A percentile compares a stretch with the other conserved stretches of the same genome.
These are phyloP conservation scores for Rhysida immarginata DNA, from an alignment of 1,140 invertebrate genomes.

Conservation along the genomic window DNA sequence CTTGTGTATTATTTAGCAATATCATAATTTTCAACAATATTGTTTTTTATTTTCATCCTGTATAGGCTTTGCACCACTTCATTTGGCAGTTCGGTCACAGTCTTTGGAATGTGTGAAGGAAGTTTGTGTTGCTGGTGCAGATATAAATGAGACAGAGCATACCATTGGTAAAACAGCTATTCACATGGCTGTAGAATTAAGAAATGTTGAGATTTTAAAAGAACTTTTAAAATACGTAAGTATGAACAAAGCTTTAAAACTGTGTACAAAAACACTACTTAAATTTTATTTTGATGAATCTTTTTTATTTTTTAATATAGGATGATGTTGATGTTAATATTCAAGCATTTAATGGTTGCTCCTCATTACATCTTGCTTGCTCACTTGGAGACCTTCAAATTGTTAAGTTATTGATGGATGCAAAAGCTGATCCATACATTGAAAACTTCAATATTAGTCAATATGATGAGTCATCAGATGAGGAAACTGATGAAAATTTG, in stretches of 20 bases:
- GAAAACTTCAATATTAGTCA: neutral
- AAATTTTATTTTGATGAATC: too few species aligned
- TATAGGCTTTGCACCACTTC: neutral
- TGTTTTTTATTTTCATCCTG: too few species aligned
- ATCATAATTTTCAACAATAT: neutral
- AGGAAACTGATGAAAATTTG: too few species aligned
- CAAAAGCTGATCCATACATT: neutral
- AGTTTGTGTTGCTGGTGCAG: neutral
- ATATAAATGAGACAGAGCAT: neutral
- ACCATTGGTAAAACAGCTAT: neutral
- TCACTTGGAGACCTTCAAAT: neutral
- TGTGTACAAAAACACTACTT: too few species aligned
- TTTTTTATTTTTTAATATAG: neutral
- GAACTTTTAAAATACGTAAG: neutral
- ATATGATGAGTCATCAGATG: too few species aligned
- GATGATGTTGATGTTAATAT: neutral
- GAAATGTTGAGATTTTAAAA: neutral
- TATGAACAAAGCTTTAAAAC: too few species aligned
- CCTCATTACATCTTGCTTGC: conserved; percentile 1
- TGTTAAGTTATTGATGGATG: conserved; percentile 2
- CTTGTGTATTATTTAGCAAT: neutral
- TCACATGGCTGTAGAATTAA: neutral
- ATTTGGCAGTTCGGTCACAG: neutral
- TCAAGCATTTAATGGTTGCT: neutral
- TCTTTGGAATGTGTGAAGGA: neutral